A percentile compares a stretch with the other conserved stretches of the same genome.
Evolutionary conservation across 2,888 invertebrate genomes (phyloP).

Genomic region (Lasioglossum vierecki): DNA sequence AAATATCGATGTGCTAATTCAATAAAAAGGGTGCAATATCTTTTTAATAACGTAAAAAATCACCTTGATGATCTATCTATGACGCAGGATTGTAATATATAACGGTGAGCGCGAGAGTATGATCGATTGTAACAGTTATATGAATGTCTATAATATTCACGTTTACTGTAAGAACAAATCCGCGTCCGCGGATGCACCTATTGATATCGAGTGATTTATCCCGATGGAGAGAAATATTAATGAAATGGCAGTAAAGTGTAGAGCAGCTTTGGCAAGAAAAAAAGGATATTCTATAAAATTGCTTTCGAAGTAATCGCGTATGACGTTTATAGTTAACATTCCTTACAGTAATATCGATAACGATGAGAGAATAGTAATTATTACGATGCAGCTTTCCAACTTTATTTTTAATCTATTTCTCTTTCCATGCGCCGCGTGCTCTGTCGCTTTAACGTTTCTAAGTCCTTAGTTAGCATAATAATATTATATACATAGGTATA

Average conservation of each 20-base stretch:
- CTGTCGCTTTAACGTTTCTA: constrained; percentile 26
- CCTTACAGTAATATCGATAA: constrained; percentile 41
- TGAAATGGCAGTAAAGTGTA: constrained; percentile 44
- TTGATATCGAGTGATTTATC: constrained; percentile 49
- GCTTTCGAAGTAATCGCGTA: constrained; percentile 56
- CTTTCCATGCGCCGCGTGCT: constrained; percentile 18
- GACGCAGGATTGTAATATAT: constrained; percentile 69
- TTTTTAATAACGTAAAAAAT: constrained; percentile 61
- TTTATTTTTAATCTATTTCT: constrained; percentile 47
- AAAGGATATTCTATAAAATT: constrained; percentile 50
- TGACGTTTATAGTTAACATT: constrained; percentile 62
- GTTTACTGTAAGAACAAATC: constrained; percentile 53
- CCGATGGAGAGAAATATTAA: constrained; percentile 43
- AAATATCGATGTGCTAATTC: constrained; percentile 51
- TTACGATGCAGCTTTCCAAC: constrained; percentile 35
- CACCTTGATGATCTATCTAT: constrained; percentile 54
- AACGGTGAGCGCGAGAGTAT: constrained; percentile 64
- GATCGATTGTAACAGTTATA: constrained; percentile 64
- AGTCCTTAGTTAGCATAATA: constrained; percentile 36
- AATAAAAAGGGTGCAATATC: constrained; percentile 68
- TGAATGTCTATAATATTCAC: constrained; percentile 72
- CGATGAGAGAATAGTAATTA: constrained; percentile 37
- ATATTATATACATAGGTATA: background rate
- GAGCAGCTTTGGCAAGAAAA: constrained; percentile 51
- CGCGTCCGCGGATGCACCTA: constrained; percentile 31